Evolutionary conservation across 92 coral and sea anemone genomes (phyloP), one percentile per base, ranked within the genome.

Genomic region (Virgularia gustaviana): DNA sequence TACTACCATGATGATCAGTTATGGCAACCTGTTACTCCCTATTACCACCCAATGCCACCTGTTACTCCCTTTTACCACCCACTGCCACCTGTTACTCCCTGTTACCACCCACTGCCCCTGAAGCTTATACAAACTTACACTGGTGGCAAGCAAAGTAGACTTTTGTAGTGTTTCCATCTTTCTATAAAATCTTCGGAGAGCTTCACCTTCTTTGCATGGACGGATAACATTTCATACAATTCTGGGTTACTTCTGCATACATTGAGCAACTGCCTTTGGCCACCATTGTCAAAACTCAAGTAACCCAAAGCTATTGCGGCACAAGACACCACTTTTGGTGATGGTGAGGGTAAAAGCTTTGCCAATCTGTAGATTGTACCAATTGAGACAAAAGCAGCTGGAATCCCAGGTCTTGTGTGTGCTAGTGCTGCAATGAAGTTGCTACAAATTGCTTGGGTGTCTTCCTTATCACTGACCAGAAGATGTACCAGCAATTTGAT

Each of bases 91-190:
- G n/a, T n/a, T n/a, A n/a, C n/a, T n/a, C n/a, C n/a, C n/a, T n/a
- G n/a, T n/a, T n/a, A n/a, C n/a, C n/a, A n/a, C n/a, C n/a, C n/a
- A n/a, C n/a, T n/a, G n/a, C n/a, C n/a, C n/a, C n/a, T 47, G 55
- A 16, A 27, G 23, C 6, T 16, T 49, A 49, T 49, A 22, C 28
- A 30, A 30, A 68, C 75, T 68, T 51, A 68, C 75, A 92, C 87
- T 27, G 99, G 96, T 24, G 99, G 99, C 39, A 94, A 86, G 12
- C 61, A 49, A 16, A 90, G 89, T 77, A 94, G 79, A 29, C 73
- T 81, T 76, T 80, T 85, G 79, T 90, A 94, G 67, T 94, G 99
- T 59, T 94, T 87, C 99, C 99, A 94, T 75, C 99, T 83, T 56
- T 89, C 96, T 36, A 89, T 83, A 85, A 94, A 94, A 43, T 89